Base-by-base conservation (phyloP, 2,888 invertebrate genomes). In the Isoperla grammatica region DNA sequence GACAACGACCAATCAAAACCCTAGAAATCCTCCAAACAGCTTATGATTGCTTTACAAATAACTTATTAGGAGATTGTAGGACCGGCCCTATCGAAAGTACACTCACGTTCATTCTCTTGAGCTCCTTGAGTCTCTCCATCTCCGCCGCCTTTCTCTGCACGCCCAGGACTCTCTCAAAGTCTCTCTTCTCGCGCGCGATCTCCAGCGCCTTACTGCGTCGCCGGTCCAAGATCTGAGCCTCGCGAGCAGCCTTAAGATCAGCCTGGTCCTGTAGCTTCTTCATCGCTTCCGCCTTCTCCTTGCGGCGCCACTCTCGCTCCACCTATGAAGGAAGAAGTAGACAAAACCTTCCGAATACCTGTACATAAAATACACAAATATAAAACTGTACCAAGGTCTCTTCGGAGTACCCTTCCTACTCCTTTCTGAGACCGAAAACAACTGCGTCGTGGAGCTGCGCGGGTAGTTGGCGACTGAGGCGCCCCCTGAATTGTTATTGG, bases 241-340 rank as follows among this genome's bases (percentile, higher is more conserved):
- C 78, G 43, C 84, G 73, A 12, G 79, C 79, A 43, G 76, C 73
- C 60, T 79, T 79, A 60, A 84, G 69, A 29, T 73, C 72, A 64
- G 74, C 75, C 69, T 79, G 75, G 61, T 79, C 79, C 56, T 77
- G 75, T 65, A 79, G 77, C 63, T 79, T 76, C 68, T 79, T 82
- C 56, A 80, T 68, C 8, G 84, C 86, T 1, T 78, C 81, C 59
- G 80, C 80, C 29, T 81, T 77, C 71, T 88, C 87, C 61, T 79
- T 80, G 11, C 79, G 76, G 1, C 87, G 76, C 81, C 86, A 88
- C 66, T 85, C 82, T 11, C 85, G 75, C 69, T 88, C 88, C 19
- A 86, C 84, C 74, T 64, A 22, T 11, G 45, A 35, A 15, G 6
- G 49, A 35, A n/a, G 22, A 11, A 35, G 11, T 12, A 46, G 19